Conservation (phyloP, 1,140 invertebrate species). For the Periplaneta americana region DNA sequence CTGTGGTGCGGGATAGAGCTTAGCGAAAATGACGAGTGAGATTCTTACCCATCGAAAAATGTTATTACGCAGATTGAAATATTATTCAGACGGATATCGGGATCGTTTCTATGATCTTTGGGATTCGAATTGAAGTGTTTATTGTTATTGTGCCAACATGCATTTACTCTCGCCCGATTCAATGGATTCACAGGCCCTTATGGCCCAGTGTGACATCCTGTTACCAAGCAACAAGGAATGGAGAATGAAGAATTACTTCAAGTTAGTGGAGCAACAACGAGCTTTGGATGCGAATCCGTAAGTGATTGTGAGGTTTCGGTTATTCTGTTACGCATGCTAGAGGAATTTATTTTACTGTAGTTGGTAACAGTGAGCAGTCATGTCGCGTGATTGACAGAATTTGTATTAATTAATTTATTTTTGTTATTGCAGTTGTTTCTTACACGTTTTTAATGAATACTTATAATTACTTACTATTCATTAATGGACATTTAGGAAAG, state of each 20-base stretch:
- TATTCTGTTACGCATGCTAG: background rate
- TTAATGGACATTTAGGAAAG: too few relatives aligned
- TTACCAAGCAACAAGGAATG: slow-evolving; percentile 68
- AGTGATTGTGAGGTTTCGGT: background rate
- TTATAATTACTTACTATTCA: too few relatives aligned
- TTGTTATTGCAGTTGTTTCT: too few relatives aligned
- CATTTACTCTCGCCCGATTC: background rate
- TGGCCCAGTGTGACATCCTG: slow-evolving; percentile 33
- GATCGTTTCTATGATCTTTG: background rate
- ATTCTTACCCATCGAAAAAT: background rate
- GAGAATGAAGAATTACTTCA: slow-evolving; percentile 65
- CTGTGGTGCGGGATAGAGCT: background rate
- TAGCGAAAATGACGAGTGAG: background rate
- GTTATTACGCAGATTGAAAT: background rate
- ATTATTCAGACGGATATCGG: background rate
- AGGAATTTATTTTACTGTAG: background rate
- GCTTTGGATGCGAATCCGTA: slow-evolving; percentile 27
- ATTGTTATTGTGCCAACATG: background rate
- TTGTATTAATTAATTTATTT: too few relatives aligned
- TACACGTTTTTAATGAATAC: too few relatives aligned
- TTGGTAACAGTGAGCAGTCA: background rate
- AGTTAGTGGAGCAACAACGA: slow-evolving; percentile 63
- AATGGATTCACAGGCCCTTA: background rate
- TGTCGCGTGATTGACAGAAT: too few relatives aligned
- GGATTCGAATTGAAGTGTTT: background rate